Conservation (phyloP, 2,888 invertebrate genomes). For the Anagyrus pseudococci region DNA sequence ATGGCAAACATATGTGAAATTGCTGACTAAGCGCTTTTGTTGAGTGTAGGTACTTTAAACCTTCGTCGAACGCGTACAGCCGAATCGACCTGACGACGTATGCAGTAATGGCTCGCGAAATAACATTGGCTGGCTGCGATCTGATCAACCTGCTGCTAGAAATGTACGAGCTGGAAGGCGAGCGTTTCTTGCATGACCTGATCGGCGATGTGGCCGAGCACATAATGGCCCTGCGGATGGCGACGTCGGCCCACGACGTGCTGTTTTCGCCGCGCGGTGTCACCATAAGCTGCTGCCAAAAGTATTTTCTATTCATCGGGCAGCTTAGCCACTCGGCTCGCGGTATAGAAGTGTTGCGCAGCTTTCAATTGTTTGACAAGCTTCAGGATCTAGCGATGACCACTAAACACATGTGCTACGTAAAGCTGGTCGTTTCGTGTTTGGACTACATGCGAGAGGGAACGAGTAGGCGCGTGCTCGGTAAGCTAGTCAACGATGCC, state of each 20-base stretch:
- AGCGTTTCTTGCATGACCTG: conserved; percentile 77
- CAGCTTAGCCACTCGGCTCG: conserved; percentile 77
- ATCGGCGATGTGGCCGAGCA: conserved; percentile 81
- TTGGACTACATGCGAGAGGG: conserved; percentile 85
- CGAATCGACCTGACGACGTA: conserved; percentile 76
- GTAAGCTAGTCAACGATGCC: conserved; percentile 64
- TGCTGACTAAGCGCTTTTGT: too few relatives aligned
- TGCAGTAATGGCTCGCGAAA: conserved; percentile 64
- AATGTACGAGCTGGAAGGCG: conserved; percentile 74
- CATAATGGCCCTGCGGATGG: conserved; percentile 74
- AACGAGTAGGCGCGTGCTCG: conserved; percentile 71
- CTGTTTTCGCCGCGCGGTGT: conserved; percentile 88
- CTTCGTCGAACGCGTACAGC: conserved; percentile 87
- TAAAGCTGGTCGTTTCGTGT: conserved; percentile 91
- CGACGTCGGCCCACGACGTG: conserved; percentile 83
- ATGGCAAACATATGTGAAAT: too few relatives aligned
- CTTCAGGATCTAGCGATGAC: conserved; percentile 80
- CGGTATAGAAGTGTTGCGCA: conserved; percentile 76
- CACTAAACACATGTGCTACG: conserved; percentile 89
- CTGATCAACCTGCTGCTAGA: conserved; percentile 77
- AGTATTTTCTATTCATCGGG: conserved; percentile 93
- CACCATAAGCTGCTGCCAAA: conserved; percentile 88
- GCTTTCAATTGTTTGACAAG: conserved; percentile 54
- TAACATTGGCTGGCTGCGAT: conserved; percentile 74
- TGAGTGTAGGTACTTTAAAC: conserved; percentile 76